Evolutionary conservation across 2,797 vertebrate species (phyloP), one percentile per base, ranked within the genome.

Genomic region (Myiothlypis coronata): DNA sequence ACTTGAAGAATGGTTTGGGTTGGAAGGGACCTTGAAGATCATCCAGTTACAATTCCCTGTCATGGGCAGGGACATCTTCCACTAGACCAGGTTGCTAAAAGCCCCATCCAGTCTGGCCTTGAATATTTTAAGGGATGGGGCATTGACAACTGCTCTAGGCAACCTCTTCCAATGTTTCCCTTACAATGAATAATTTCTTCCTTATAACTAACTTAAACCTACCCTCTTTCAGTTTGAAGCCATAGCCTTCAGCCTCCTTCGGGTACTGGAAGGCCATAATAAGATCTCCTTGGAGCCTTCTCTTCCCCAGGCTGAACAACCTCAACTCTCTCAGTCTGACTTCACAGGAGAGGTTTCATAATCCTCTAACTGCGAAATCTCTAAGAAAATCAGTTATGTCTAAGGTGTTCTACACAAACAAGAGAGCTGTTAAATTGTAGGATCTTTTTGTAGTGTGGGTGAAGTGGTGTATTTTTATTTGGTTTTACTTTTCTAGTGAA

Each of bases 391-490:
- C 18, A 24, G 14, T 76, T 72, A 26, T 1, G 1, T 68, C 39
- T 53, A 37, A 79, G 32, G 4, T 68, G 71, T 90, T 81, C 53
- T 81, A 39, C 43, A 59, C 30, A 55, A 86, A 57, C 4, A 28
- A 46, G 26, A 74, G 14, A 32, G 3, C 28, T 76, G 3, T 43
- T 59, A 53, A 84, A 70, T 13, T n/a, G 19, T 37, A 14, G 19
- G 12, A 8, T 18, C 11, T 44, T 63, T 79, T 22, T n/a, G 11
- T 20, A 6, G 22, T 8, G 14, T 17, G 7, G 0, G 0, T 39
- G 18, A 11, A 28, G 8, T 32, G 21, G 14, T 43, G 9, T 8
- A 5, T 6, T 65, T 74, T 67, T 26, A 14, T 60, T 44, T 90
- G 2, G 11, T 83, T 87, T 78, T 43, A 32, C 16, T 44, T 32